These are phyloP conservation scores for Tetramorium simillimum DNA, from an alignment of 1,140 invertebrate species.

Conservation along the genomic window DNA sequence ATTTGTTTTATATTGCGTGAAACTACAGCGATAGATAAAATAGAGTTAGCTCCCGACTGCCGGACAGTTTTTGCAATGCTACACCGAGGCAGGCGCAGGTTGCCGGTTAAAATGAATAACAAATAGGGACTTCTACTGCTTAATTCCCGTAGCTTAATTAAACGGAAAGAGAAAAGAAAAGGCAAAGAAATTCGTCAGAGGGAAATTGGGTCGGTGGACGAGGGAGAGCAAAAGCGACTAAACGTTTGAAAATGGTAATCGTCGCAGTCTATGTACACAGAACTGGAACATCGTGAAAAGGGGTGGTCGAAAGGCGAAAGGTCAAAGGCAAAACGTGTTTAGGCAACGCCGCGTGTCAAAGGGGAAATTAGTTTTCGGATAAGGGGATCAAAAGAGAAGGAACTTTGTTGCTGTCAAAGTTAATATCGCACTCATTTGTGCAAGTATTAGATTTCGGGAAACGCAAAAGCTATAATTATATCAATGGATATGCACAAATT, in stretches of 20 bases:
- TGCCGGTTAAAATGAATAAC: conserved; percentile 42
- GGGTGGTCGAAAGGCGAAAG: conserved; percentile 22
- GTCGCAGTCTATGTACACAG: conserved; percentile 36
- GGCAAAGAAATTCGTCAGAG: conserved; percentile 52
- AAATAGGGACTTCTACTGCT: conserved; percentile 45
- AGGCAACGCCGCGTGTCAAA: conserved; percentile 49
- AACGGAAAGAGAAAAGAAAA: conserved; percentile 54
- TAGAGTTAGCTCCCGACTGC: conserved; percentile 15
- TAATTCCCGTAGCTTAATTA: conserved; percentile 57
- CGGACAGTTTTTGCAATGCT: conserved; percentile 32
- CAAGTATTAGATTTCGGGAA: conserved; percentile 34
- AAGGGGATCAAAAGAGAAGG: conserved; percentile 59
- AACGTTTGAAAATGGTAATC: conserved; percentile 59
- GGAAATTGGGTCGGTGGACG: conserved; percentile 47
- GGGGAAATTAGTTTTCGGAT: conserved; percentile 68
- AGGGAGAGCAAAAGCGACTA: conserved; percentile 37
- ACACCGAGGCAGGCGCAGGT: not conserved
- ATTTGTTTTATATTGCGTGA: conserved; percentile 8
- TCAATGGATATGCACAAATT: not conserved
- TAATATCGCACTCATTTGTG: conserved; percentile 56
- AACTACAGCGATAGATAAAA: conserved; percentile 36
- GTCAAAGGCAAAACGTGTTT: conserved; percentile 66
- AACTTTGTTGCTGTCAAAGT: conserved; percentile 46
- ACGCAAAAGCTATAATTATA: not conserved
- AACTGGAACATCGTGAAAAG: conserved; percentile 21